Percentiles rank a stretch among this genome's conserved stretches.
Evolutionary conservation across 1,140 invertebrate species (phyloP).

Genomic region (Heterodera carotae): DNA sequence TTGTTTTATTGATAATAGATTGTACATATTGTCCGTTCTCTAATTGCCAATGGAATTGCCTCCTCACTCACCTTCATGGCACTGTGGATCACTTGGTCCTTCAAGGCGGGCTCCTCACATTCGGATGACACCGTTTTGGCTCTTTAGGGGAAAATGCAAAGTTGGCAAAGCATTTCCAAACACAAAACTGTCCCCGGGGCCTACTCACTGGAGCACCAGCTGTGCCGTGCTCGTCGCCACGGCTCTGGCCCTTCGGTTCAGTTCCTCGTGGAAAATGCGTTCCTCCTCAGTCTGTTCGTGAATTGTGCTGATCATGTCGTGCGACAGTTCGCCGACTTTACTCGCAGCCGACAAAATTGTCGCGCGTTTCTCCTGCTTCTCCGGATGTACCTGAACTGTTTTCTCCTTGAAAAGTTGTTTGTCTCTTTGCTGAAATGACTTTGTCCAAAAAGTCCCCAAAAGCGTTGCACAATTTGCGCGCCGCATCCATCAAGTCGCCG

Average conservation of each 20-base stretch:
- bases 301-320: slow-evolving; percentile 87
- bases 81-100: slow-evolving; percentile 74
- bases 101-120: slow-evolving; percentile 72
- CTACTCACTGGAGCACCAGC: slow-evolving; percentile 74
- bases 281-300: slow-evolving; percentile 81
- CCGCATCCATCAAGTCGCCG: slow-evolving; percentile 84
- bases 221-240: slow-evolving; percentile 68
- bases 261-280: slow-evolving; percentile 67
- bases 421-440: slow-evolving; percentile 67
- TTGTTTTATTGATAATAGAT: too few relatives aligned
- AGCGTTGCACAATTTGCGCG: slow-evolving; percentile 84
- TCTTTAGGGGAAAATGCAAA: slow-evolving; percentile 53
- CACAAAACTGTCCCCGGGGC: background rate
- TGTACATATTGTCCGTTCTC: too few relatives aligned
- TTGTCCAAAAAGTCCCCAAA: slow-evolving; percentile 91
- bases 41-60: too few relatives aligned
- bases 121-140: slow-evolving; percentile 74
- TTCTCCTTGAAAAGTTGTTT: background rate
- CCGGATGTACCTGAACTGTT: slow-evolving; percentile 43
- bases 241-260: slow-evolving; percentile 58
- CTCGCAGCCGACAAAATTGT: slow-evolving; percentile 89
- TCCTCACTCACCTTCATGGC: slow-evolving; percentile 71
- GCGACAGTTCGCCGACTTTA: slow-evolving; percentile 90
- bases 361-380: slow-evolving; percentile 67
- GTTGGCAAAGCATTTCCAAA: slow-evolving; percentile 3